Base-by-base conservation (phyloP, 2,797 vertebrate genomes). In the Gila robusta region DNA sequence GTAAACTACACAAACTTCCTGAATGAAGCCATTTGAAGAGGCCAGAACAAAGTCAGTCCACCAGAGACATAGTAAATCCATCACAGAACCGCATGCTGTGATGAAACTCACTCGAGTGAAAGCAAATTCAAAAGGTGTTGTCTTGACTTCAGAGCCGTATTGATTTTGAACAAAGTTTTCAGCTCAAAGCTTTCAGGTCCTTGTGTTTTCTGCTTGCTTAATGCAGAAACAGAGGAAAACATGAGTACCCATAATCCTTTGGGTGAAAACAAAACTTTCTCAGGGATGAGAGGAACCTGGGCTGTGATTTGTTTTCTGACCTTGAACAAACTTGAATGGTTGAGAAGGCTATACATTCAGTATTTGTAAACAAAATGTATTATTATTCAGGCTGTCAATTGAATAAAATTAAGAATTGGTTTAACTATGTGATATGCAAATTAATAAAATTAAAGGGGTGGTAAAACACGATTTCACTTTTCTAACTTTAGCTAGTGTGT, bases 91-190 rank as follows among this genome's bases (percentile, higher is more conserved):
- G 11, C 71, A 74, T 26, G 67, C 62, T 82, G 47, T 59, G 88
- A 84, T 74, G 41, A 35, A 77, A 41, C 81, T 79, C 86, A 86
- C 87, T 87, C 79, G 83, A 88, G 66, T 54, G 26, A 5, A 59
- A 28, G 87, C 76, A 74, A 81, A 88, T 69, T 87, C 90, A 89
- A 87, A 87, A 91, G 81, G 90, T 90, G 84, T 69, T 89, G 81
- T 89, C 90, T 92, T 91, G 47, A 90, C 90, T 92, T 89, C 86
- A 88, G 88, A 88, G 88, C 52, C 66, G 67, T 93, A 94, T 94
- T 94, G 94, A 94, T 94, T 93, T 88, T 78, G 41, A 82, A 80
- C 71, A 66, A 88, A 84, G 88, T 84, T 41, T 87, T 86, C 74
- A 72, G 87, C 86, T 93, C 84, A 86, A 87, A 90, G 71, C 89